These are phyloP conservation scores for Aplodontia rufa DNA, from an alignment of 2,113 vertebrate genomes.

Conservation along the genomic window DNA sequence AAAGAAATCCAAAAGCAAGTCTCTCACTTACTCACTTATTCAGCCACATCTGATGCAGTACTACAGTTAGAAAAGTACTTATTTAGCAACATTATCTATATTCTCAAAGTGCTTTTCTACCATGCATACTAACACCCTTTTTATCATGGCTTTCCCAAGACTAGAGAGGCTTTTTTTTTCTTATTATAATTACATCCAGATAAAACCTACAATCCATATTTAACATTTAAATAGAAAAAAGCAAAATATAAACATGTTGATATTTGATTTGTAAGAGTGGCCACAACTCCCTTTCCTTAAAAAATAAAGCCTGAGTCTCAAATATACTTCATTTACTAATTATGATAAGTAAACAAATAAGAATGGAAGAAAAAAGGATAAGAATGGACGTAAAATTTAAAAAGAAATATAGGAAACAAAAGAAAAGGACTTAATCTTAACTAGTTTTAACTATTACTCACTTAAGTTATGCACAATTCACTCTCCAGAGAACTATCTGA, in stretches of 20 bases:
- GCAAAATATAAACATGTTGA: not conserved
- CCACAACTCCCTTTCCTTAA: not conserved
- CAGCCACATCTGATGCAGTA: not conserved
- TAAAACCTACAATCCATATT: conserved; percentile 1
- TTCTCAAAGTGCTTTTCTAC: not conserved
- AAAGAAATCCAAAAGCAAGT: conserved; percentile 5
- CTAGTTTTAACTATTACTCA: not conserved
- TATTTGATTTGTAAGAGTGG: not conserved
- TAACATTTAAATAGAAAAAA: not conserved
- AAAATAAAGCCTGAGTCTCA: not conserved
- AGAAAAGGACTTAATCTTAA: not conserved
- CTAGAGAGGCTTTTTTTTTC: not conserved
- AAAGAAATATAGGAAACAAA: not conserved
- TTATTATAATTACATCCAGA: not conserved
- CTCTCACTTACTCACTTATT: not conserved
- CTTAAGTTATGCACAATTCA: not conserved
- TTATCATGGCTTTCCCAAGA: not conserved
- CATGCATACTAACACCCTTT: not conserved
- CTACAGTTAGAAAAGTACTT: not conserved
- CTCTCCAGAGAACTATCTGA: not conserved
- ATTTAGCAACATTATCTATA: not conserved
- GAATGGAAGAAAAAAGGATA: not conserved
- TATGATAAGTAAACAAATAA: not conserved
- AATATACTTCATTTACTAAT: not conserved
- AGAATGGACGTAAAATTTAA: not conserved